Evolutionary conservation across 2,797 vertebrate species (phyloP).

Genomic region (Tokudaia muenninki): DNA sequence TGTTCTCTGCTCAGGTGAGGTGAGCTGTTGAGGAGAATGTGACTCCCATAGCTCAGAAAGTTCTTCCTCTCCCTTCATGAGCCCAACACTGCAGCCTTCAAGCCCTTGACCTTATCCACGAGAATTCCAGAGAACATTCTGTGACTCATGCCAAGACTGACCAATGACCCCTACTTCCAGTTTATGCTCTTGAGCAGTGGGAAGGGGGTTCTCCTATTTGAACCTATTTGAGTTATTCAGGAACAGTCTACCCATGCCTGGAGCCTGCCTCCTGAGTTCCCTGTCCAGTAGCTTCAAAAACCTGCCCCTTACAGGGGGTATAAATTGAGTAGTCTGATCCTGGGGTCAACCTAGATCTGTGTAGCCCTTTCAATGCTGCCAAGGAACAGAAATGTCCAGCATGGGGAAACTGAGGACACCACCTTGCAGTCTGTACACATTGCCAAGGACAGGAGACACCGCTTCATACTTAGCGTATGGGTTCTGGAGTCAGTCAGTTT

Average conservation of each 20-base stretch:
- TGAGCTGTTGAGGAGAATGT: too few relatives aligned
- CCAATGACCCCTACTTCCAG: background rate
- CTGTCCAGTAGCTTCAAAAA: background rate
- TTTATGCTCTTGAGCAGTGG: background rate
- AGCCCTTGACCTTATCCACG: background rate
- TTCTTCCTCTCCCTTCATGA: background rate
- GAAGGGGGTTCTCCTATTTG: slow-evolving; percentile 8
- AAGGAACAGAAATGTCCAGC: background rate
- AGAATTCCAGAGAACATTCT: background rate
- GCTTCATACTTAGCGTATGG: background rate
- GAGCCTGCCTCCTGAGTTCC: background rate
- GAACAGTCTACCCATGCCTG: background rate
- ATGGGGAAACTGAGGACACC: rapidly evolving
- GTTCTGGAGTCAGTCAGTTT: background rate
- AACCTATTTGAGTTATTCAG: background rate
- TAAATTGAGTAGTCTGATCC: background rate
- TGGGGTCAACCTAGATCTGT: background rate
- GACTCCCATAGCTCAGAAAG: background rate
- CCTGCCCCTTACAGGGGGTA: background rate
- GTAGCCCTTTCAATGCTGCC: background rate
- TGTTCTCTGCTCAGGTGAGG: background rate
- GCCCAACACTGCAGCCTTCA: background rate
- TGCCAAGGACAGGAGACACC: background rate
- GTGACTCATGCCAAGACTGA: background rate
- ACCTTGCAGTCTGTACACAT: background rate